phyloP scores from a whole-genome alignment of 1,140 invertebrate species.

The Pseudomyrmex cubaensis region DNA sequence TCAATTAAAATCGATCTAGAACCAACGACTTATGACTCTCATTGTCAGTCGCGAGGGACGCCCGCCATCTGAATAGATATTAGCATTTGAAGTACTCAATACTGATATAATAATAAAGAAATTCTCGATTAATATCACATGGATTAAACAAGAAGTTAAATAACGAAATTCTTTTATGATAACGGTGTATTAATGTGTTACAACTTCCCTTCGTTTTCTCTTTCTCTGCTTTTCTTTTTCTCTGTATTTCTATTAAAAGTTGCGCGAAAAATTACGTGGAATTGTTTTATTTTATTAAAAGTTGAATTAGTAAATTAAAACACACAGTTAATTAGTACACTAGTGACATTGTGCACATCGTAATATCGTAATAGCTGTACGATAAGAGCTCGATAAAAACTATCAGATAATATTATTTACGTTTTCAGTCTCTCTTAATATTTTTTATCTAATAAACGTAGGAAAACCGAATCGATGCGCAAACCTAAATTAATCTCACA shows the following conservation, averaged over 20 bases:
- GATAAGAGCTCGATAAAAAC: not conserved
- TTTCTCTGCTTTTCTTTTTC: too few species aligned
- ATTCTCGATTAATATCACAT: not conserved
- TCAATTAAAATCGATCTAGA: slow-evolving; percentile 19
- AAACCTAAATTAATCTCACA: slow-evolving; percentile 8
- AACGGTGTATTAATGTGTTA: too few species aligned
- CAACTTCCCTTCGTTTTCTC: too few species aligned
- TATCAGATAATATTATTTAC: not conserved
- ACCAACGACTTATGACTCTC: slow-evolving; percentile 21
- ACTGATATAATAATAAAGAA: not conserved
- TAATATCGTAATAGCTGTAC: not conserved
- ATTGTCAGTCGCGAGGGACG: not conserved
- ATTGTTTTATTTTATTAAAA: not conserved
- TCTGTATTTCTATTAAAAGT: too few species aligned
- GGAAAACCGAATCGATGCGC: not conserved
- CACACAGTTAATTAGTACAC: not conserved
- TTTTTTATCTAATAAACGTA: not conserved
- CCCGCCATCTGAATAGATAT: not conserved
- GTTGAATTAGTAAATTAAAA: not conserved
- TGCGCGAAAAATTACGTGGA: not conserved
- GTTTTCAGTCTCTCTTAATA: not conserved
- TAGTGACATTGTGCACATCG: too few species aligned
- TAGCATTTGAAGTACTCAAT: slow-evolving; percentile 11
- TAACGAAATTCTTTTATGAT: too few species aligned
- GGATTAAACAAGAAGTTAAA: too few species aligned